Conservation (phyloP, 2,113 vertebrate species). For the Eupsittula cactorum region DNA sequence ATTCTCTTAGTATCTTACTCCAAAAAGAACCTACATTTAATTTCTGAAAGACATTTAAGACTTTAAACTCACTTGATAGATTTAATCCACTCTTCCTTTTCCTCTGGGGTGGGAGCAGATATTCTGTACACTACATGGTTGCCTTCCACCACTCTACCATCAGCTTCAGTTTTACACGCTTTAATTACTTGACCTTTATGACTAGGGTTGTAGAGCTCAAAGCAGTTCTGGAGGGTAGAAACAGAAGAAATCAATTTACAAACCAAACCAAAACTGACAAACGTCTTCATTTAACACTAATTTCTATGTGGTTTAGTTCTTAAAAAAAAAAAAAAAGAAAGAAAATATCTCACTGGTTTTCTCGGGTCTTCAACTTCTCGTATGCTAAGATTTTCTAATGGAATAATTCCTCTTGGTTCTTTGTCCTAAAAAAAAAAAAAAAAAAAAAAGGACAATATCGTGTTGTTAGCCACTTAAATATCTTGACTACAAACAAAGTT, state of each 20-base stretch:
- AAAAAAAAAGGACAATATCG: neutral
- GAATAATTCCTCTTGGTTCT: conserved; percentile 96
- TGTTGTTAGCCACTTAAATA: neutral
- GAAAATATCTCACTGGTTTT: conserved; percentile 84
- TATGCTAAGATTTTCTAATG: conserved; percentile 96
- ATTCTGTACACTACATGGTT: conserved; percentile 98
- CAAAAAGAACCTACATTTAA: neutral
- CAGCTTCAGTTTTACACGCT: conserved; percentile 97
- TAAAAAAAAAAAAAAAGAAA: neutral
- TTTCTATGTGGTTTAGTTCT: neutral
- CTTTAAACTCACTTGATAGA: conserved; percentile 90
- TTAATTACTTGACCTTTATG: conserved; percentile 98
- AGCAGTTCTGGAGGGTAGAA: conserved; percentile 85
- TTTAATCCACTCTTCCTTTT: conserved; percentile 99
- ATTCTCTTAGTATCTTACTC: neutral
- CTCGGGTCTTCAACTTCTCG: conserved; percentile 95
- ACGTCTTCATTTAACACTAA: neutral
- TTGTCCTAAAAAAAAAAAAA: conserved; percentile 83
- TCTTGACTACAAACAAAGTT: neutral
- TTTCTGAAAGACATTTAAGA: neutral
- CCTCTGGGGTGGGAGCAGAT: conserved; percentile 94
- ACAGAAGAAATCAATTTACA: neutral
- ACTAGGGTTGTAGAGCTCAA: conserved; percentile 94
- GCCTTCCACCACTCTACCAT: conserved; percentile 95
- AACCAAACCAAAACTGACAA: neutral